Evolutionary conservation across 2,888 invertebrate genomes (phyloP).

Genomic region (Branchellion lobata): DNA sequence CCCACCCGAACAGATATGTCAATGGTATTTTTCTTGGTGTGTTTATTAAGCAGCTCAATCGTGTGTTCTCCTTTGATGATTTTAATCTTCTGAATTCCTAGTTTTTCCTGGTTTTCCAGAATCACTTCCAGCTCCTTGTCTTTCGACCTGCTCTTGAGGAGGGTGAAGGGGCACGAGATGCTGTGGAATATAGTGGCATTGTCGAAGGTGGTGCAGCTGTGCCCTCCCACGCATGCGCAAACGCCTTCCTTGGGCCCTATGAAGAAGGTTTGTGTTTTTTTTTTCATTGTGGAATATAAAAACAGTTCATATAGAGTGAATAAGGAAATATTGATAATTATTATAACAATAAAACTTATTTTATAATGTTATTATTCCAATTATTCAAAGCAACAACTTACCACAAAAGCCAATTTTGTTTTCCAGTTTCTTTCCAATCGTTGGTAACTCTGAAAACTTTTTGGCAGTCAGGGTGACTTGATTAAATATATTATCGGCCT

Average conservation of each 20-base stretch:
- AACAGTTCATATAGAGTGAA: no score
- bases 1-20: background rate
- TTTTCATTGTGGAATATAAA: no score
- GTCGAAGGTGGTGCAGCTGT: constrained; percentile 5
- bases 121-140: background rate
- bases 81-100: background rate
- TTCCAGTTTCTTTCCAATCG: background rate
- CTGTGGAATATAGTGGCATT: background rate
- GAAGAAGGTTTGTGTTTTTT: no score
- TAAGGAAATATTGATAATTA: no score
- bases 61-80: background rate
- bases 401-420: background rate
- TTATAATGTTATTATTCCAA: no score
- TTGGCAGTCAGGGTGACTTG: background rate
- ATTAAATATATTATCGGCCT: background rate
- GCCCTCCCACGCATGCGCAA: background rate
- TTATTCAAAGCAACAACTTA: no score
- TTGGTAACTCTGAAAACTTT: background rate
- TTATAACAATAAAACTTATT: no score
- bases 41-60: background rate
- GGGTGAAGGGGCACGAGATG: background rate
- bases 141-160: background rate
- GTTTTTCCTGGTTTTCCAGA: background rate
- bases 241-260: background rate
- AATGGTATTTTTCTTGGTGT: background rate